Base-by-base conservation (phyloP, 2,888 invertebrate genomes). In the Dryomyza anilis region DNA sequence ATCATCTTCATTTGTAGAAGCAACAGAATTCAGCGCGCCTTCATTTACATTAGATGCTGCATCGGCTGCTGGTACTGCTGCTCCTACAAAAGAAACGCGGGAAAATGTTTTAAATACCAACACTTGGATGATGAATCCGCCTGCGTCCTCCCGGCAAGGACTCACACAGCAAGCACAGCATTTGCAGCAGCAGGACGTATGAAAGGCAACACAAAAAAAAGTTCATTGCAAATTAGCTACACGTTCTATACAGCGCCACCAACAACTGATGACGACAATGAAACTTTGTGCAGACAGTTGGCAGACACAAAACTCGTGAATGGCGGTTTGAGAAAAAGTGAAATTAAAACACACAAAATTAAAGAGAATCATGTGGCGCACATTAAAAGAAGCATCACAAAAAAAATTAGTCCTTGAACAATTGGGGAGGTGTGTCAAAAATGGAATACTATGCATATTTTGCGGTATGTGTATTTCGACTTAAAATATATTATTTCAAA, bases 21-120 rank as follows among this genome's bases (percentile, higher is more conserved):
- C 25, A 14, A 2, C 48, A 16, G 30, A 61, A 58, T 57, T 45
- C 63, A 36, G 39, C 36, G 33, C 55, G 36, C 12, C 33, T 27
- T 58, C 45, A 45, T 58, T 45, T 58, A 29, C 58, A 46, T 58
- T 30, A 29, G 45, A 58, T 4, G 16, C 23, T 50, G 21, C n/a
- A n/a, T n/a, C n/a, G n/a, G n/a, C n/a, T n/a, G n/a, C n/a, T n/a
- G n/a, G n/a, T 25, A 23, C 30, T 39, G 8, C 33, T n/a, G 10
- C 43, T 61, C 43, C 53, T 43, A 48, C 53, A 53, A 29, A n/a
- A 61, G 50, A 52, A 53, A 29, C 43, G 61, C 61, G 61, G 61
- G 61, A 61, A 61, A 53, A 61, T 60, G 27, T 53, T 61, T 61
- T 61, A 61, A 61, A 61, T 61, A 61, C 61, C 53, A 53, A 43